Percentiles rank a stretch among this genome's conserved stretches.
These are phyloP conservation scores for Esox masquinongy DNA, from an alignment of 2,797 vertebrate genomes.

Conservation along the genomic window DNA sequence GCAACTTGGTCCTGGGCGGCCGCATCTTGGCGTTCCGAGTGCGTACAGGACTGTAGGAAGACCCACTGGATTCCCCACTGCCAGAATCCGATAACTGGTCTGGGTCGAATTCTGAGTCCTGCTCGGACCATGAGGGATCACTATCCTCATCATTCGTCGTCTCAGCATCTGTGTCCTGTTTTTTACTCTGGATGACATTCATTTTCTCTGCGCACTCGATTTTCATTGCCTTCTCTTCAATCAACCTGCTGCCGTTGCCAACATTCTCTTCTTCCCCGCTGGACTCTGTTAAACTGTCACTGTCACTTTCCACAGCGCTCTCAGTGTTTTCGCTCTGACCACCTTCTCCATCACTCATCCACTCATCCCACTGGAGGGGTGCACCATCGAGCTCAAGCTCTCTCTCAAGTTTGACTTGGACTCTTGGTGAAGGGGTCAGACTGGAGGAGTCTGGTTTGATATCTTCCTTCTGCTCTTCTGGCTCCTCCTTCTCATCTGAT, in stretches of 20 bases:
- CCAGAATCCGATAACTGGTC: constrained; percentile 32
- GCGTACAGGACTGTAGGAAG: constrained; percentile 43
- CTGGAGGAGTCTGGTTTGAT: neutral
- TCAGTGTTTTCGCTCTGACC: neutral
- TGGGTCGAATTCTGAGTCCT: neutral
- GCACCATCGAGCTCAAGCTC: neutral
- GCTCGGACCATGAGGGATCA: neutral
- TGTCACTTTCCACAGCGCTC: neutral
- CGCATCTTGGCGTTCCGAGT: neutral
- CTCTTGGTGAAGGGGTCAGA: neutral
- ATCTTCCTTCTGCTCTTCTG: constrained; percentile 10
- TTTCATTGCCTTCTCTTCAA: neutral
- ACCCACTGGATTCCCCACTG: constrained; percentile 40
- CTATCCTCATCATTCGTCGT: neutral
- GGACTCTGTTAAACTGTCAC: neutral
- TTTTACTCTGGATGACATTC: neutral
- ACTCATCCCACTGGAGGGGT: constrained; percentile 1
- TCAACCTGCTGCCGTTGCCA: neutral
- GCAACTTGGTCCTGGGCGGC: neutral
- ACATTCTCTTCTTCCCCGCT: neutral
- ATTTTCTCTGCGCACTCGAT: neutral
- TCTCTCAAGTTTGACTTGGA: neutral
- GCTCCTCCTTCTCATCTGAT: constrained; percentile 21
- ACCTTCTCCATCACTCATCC: neutral
- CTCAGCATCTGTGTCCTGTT: neutral